A percentile compares a stretch with the other conserved stretches of the same genome.
phyloP scores from a whole-genome alignment of 2,113 vertebrate species.

The Anthoscopus minutus region DNA sequence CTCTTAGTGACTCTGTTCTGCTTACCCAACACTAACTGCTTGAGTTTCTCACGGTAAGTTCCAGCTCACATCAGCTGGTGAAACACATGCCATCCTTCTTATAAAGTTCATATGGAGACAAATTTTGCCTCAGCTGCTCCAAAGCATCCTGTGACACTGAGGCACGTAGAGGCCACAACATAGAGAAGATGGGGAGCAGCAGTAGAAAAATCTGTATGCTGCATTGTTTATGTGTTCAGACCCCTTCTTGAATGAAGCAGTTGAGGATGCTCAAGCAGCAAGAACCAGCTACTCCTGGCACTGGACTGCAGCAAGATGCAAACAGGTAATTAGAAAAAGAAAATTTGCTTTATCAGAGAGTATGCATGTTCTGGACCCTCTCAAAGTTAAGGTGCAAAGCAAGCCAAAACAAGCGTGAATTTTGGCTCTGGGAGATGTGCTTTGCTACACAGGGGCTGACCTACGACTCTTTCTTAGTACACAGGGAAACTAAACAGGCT shows the following conservation, averaged over 20 bases:
- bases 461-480: neutral
- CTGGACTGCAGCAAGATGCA: neutral
- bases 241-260: neutral
- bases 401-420: neutral
- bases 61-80: neutral
- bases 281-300: neutral
- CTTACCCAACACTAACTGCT: neutral
- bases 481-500: neutral
- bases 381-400: neutral
- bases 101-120: neutral
- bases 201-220: neutral
- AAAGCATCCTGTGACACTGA: neutral
- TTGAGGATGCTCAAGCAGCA: neutral
- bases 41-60: accelerated
- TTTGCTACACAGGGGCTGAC: neutral
- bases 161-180: neutral
- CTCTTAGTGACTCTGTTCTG: neutral
- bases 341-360: neutral
- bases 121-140: neutral
- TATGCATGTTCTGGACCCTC: neutral
- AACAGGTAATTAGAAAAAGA: neutral
- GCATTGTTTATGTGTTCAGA: neutral
- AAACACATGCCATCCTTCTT: neutral
- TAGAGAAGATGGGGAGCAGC: neutral
- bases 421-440: neutral